Base-by-base conservation (phyloP, 30 jellyfish, hydroid and myxozoan genomes). In the Rhopilema esculentum region DNA sequence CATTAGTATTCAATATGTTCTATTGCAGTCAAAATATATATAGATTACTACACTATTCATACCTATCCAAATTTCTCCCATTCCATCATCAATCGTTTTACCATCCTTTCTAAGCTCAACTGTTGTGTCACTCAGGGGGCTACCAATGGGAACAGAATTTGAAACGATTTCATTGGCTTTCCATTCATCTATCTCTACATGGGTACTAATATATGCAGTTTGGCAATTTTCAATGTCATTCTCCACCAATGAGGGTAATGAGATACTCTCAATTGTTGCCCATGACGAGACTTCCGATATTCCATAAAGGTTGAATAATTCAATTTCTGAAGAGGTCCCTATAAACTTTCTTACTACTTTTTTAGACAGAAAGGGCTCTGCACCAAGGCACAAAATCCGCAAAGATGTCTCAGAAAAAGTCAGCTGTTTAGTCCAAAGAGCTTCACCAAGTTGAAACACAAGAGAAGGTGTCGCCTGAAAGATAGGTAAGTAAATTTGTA, bases 371-470 rank as follows among this genome's bases (percentile, higher is more conserved):
- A 95, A 87, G 33, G 92, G 89, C 72, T 95, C 99, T 16, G 98
- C 99, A 21, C 99, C 99, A 25, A 90, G 84, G 51, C 96, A 91
- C 25, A 95, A 66, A 6, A 91, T 79, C 25, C 97, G 90, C 72
- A 95, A 62, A 23, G 95, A 51, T 17, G 91, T 88, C 18, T 80
- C 83, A 18, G 83, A 49, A 53, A 67, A 52, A 40, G n/a, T 62
- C 29, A 20, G 71, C 21, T 77, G 69, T 18, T 30, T 32, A 12
- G 28, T 77, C 24, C 27, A 25, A 1, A 80, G 82, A 7, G 48
- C 27, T 27, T 74, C 76, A 8, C 89, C 87, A 25, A 88, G 76
- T 27, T 27, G 88, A n/a, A 79, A 83, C 17, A 80, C 80, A 31
- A 88, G 83, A 6, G 97, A 88, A 2, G 97, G 97, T 6, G 91